A percentile compares a stretch with the other conserved stretches of the same genome.
These are phyloP conservation scores for Cryptocheilus praepositus DNA, from an alignment of 2,888 invertebrate genomes.

Conservation along the genomic window DNA sequence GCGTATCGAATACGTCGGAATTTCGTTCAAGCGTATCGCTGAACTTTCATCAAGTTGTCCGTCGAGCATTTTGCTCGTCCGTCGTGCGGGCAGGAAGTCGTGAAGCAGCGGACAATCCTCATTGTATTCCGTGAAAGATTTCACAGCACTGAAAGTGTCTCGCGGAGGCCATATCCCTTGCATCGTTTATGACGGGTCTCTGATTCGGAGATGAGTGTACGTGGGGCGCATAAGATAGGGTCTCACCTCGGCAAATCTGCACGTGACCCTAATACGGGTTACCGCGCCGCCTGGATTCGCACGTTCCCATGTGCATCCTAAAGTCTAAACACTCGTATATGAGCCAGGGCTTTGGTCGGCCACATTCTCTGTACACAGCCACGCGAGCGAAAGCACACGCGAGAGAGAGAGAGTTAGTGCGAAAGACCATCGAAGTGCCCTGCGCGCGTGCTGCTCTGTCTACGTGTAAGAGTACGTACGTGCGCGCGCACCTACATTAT, in stretches of 20 bases:
- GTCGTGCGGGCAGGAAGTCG: too few species aligned
- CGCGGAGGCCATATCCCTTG: constrained; percentile 56
- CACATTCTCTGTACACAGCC: constrained; percentile 24
- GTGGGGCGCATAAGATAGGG: constrained; percentile 68
- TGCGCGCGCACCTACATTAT: constrained; percentile 9
- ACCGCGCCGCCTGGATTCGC: constrained; percentile 58
- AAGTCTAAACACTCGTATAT: constrained; percentile 59
- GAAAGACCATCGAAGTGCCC: constrained; percentile 35
- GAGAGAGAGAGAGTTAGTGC: too few species aligned
- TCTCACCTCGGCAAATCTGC: constrained; percentile 67
- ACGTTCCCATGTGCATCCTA: constrained; percentile 62
- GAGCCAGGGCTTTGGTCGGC: constrained; percentile 45
- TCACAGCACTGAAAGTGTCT: constrained; percentile 37
- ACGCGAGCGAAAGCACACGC: too few species aligned
- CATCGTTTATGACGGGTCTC: constrained; percentile 69
- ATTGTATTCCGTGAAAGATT: constrained; percentile 25
- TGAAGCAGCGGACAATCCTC: neutral
- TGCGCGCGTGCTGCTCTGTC: constrained; percentile 19
- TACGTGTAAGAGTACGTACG: neutral
- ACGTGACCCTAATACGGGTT: constrained; percentile 70
- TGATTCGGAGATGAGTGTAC: constrained; percentile 70
- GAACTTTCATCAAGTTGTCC: too few species aligned
- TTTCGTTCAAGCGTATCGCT: too few species aligned
- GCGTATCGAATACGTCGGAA: too few species aligned
- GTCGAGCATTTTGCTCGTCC: too few species aligned